A percentile compares a stretch with the other conserved stretches of the same genome.
phyloP scores from a whole-genome alignment of 2,888 invertebrate genomes.

The Dorcus hopei region DNA sequence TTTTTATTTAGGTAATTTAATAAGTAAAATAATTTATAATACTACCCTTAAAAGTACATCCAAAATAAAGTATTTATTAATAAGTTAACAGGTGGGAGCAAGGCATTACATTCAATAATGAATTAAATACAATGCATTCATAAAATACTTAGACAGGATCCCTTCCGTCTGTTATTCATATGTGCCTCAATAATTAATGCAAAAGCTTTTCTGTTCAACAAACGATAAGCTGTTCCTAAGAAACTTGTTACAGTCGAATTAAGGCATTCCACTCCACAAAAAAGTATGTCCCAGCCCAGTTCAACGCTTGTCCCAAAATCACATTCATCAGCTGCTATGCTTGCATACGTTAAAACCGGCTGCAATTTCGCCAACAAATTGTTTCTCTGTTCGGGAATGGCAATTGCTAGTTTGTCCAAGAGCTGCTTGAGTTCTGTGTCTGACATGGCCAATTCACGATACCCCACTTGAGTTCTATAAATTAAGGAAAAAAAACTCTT shows the following conservation, averaged over 20 bases:
- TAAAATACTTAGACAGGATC: slow-evolving; percentile 51
- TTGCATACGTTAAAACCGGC: slow-evolving; percentile 77
- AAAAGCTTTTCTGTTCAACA: slow-evolving; percentile 71
- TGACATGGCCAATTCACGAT: slow-evolving; percentile 58
- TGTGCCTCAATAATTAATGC: slow-evolving; percentile 73
- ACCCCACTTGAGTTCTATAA: slow-evolving; percentile 71
- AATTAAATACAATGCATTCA: background rate
- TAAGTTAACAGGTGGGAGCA: too few relatives aligned
- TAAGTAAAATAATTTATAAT: too few relatives aligned
- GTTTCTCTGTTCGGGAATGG: slow-evolving; percentile 59
- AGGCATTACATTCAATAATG: too few relatives aligned
- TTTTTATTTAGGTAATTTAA: too few relatives aligned
- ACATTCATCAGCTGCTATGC: slow-evolving; percentile 90
- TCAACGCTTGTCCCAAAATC: slow-evolving; percentile 94
- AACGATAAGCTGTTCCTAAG: slow-evolving; percentile 70
- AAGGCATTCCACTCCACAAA: slow-evolving; percentile 67
- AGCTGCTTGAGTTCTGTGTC: slow-evolving; percentile 60
- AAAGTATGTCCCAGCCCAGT: slow-evolving; percentile 81
- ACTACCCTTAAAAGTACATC: too few relatives aligned
- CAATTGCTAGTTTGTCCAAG: slow-evolving; percentile 62
- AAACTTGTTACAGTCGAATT: slow-evolving; percentile 64
- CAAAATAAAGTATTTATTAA: too few relatives aligned
- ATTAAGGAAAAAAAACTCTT: background rate
- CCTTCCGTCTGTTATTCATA: slow-evolving; percentile 65
- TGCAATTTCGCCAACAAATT: slow-evolving; percentile 68